Conservation (phyloP, 2,113 vertebrate species). For the Corapipo altera region DNA sequence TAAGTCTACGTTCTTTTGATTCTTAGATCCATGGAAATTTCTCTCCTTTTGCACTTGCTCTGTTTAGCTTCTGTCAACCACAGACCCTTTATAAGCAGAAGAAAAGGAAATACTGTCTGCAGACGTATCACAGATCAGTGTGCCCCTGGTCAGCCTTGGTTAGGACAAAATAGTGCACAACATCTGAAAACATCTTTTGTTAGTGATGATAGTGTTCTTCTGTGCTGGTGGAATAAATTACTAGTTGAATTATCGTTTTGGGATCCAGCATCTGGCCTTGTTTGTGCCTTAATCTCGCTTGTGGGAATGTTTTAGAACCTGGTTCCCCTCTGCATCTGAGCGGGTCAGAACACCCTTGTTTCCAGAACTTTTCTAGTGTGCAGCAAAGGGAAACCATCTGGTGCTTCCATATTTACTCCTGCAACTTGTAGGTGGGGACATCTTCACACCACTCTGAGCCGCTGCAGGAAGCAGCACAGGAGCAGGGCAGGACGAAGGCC, state of each 20-base stretch:
- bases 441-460: rapidly evolving
- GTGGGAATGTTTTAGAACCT: no score
- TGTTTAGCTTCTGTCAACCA: background rate
- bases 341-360: background rate
- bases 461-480: background rate
- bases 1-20: background rate
- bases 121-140: rapidly evolving
- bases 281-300: no score
- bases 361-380: background rate
- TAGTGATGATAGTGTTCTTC: background rate
- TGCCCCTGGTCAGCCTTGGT: background rate
- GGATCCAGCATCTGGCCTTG: no score
- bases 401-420: rapidly evolving
- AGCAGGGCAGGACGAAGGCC: background rate
- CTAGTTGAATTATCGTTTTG: no score
- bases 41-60: background rate
- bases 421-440: rapidly evolving
- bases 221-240: background rate
- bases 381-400: background rate
- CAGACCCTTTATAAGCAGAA: background rate
- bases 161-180: background rate
- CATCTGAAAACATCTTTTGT: background rate
- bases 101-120: background rate
- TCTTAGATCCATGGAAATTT: background rate
- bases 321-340: no score